These are phyloP conservation scores for Helarctos malayanus DNA, from an alignment of 2,797 vertebrate species.

Conservation along the genomic window DNA sequence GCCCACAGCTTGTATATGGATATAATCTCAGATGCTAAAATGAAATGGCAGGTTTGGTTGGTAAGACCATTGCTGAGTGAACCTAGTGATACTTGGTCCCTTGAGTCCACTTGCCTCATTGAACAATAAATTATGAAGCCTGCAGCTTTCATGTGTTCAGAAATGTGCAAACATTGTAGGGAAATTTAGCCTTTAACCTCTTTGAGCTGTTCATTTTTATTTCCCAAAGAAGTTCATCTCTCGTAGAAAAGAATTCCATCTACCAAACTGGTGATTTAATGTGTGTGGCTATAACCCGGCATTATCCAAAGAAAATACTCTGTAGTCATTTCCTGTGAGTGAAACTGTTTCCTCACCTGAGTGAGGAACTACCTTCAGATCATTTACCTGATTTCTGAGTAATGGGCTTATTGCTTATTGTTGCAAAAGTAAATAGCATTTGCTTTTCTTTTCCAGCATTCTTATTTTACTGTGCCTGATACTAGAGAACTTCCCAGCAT, in stretches of 20 bases:
- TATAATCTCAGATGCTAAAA: constrained; percentile 62
- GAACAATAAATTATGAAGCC: constrained; percentile 61
- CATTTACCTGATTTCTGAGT: constrained; percentile 39
- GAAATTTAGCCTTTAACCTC: constrained; percentile 63
- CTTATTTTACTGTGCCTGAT: constrained; percentile 98
- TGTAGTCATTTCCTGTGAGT: constrained; percentile 37
- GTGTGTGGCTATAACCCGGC: constrained; percentile 4
- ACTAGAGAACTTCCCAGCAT: constrained; percentile 96
- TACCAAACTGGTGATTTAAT: constrained; percentile 31
- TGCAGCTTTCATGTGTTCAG: constrained; percentile 38
- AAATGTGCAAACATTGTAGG: background rate
- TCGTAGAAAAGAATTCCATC: constrained; percentile 15
- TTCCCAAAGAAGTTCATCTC: constrained; percentile 53
- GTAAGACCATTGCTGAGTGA: constrained; percentile 25
- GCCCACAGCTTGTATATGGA: background rate
- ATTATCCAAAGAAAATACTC: constrained; percentile 51
- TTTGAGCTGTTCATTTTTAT: constrained; percentile 37
- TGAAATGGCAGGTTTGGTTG: constrained; percentile 48
- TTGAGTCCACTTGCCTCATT: constrained; percentile 26
- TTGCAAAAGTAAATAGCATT: constrained; percentile 72
- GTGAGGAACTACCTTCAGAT: constrained; percentile 43
- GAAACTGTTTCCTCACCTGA: constrained; percentile 39
- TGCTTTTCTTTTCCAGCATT: constrained; percentile 92
- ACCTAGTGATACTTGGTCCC: constrained; percentile 56
- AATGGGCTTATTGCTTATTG: constrained; percentile 43